phyloP scores from a whole-genome alignment of 2,888 invertebrate genomes.

The Galeopsomyia nigrocyanea region DNA sequence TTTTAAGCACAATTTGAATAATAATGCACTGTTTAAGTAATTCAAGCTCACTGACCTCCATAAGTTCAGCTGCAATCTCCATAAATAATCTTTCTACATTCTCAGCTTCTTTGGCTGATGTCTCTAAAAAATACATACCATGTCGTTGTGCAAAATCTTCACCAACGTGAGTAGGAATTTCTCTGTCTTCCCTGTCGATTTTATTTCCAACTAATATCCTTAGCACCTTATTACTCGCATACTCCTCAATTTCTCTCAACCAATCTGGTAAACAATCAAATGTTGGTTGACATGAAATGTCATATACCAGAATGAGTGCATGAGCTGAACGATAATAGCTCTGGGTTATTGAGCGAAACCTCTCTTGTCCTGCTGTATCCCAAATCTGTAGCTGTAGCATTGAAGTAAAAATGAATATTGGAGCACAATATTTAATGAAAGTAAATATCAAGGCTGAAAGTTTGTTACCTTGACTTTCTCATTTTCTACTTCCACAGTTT shows the following conservation, averaged over 20 bases:
- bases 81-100: constrained; percentile 97
- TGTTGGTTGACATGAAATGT: constrained; percentile 97
- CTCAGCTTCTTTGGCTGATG: constrained; percentile 97
- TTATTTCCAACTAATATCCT: constrained; percentile 97
- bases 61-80: constrained; percentile 94
- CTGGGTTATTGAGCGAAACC: constrained; percentile 97
- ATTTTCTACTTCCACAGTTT: constrained; percentile 96
- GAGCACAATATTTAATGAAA: neutral
- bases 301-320: constrained; percentile 96
- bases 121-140: constrained; percentile 98
- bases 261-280: constrained; percentile 98
- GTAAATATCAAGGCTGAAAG: too few species aligned
- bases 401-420: neutral
- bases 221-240: constrained; percentile 94
- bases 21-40: neutral
- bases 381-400: constrained; percentile 91
- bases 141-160: constrained; percentile 96
- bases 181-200: constrained; percentile 95
- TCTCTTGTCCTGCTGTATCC: constrained; percentile 98
- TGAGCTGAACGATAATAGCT: constrained; percentile 98
- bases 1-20: too few species aligned
- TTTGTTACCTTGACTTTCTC: constrained; percentile 88
- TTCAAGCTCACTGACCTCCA: constrained; percentile 75
- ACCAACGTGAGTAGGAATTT: constrained; percentile 94
- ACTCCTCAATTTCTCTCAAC: constrained; percentile 97